These are phyloP conservation scores for Tenebrosternarchus preto DNA, from an alignment of 2,113 vertebrate species.

Conservation along the genomic window DNA sequence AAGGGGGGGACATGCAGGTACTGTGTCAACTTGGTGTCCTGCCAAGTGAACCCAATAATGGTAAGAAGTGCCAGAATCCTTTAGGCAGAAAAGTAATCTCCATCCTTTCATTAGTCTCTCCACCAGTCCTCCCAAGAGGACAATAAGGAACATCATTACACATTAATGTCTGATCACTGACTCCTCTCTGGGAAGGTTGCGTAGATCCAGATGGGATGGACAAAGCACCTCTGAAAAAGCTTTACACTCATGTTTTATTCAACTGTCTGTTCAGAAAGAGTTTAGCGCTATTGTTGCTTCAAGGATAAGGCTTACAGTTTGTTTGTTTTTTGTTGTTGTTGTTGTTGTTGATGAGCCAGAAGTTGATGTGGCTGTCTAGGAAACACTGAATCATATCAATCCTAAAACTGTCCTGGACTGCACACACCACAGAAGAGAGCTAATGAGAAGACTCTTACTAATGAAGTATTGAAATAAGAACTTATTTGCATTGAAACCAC, in stretches of 20 bases:
- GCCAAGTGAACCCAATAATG: slow-evolving; percentile 37
- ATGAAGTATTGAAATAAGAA: neutral
- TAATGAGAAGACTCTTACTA: neutral
- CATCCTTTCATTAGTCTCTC: neutral
- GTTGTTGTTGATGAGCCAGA: neutral
- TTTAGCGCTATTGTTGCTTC: slow-evolving; percentile 29
- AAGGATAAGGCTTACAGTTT: slow-evolving; percentile 5
- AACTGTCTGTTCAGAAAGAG: slow-evolving; percentile 33
- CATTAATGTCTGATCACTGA: slow-evolving; percentile 8
- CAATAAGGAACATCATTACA: slow-evolving; percentile 1
- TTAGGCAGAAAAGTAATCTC: neutral
- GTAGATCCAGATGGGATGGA: neutral
- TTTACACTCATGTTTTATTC: slow-evolving; percentile 41
- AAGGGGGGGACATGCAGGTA: neutral
- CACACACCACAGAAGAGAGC: neutral
- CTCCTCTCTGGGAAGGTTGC: slow-evolving; percentile 23
- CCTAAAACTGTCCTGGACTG: neutral
- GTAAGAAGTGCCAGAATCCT: slow-evolving; percentile 9
- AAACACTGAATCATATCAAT: neutral
- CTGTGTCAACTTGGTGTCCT: neutral
- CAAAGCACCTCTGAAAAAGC: slow-evolving; percentile 19
- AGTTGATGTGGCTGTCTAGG: neutral
- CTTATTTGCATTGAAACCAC: neutral
- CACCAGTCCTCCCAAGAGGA: neutral
- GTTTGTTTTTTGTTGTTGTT: slow-evolving; percentile 3